Base-by-base conservation (phyloP, 1,140 invertebrate species). In the Listronotus bonariensis region DNA sequence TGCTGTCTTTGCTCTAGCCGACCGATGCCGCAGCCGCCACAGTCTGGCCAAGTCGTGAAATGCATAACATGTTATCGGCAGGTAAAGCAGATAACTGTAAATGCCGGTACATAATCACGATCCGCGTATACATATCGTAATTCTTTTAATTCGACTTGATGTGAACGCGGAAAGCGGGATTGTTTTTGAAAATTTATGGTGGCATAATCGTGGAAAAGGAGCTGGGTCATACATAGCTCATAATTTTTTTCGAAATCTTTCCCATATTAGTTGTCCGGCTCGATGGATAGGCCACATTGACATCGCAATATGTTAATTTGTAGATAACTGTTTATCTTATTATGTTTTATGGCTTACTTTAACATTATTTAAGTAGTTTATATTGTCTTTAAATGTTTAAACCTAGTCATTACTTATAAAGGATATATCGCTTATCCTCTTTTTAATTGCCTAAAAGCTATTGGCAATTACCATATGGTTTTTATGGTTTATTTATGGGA, bases 51-150 rank as follows among this genome's bases (percentile, higher is more conserved):
- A 48, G 62, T 65, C 62, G 62, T 65, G 62, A 65, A 65, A 65
- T 65, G 42, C 54, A 65, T 65, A 65, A 65, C 62, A 65, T 57
- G 62, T 57, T 65, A 65, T 65, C 62, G 62, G 62, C 62, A 65
- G 62, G 62, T 65, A 67, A 60, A 61, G 52, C 57, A 56, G 57
- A 55, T 67, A 67, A 67, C 65, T 60, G 65, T 67, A 67, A 67
- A 67, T 54, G 40, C 57, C 57, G 65, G 57, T 67, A 67, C 65
- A 67, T 67, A 67, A 67, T 67, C 65, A 67, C 65, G 65, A 67
- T 67, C 52, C 42, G 12, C 62, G 54, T 65, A 57, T 56, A 65
- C 53, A 65, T 65, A 65, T 65, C 62, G 62, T 65, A 65, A 56
- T 55, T 65, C 62, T 65, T 65, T 65, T 65, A 65, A 65, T 65